phyloP scores from a whole-genome alignment of 2,113 vertebrate genomes.

The Aix galericulata region DNA sequence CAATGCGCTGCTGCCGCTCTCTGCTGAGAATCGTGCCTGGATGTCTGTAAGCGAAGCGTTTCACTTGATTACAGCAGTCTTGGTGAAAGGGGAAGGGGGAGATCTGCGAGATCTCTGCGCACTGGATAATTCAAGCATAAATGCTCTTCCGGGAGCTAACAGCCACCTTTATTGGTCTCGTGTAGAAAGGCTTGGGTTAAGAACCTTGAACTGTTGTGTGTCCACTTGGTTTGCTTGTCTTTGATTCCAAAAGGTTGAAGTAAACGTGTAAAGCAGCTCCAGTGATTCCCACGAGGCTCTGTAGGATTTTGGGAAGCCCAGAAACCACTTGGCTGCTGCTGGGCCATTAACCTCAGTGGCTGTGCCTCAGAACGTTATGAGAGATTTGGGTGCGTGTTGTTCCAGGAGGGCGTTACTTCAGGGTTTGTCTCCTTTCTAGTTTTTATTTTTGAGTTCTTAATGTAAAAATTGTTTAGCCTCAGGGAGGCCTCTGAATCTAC shows the following conservation, averaged over 20 bases:
- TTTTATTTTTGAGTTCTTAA: conserved; percentile 17
- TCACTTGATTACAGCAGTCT: background rate
- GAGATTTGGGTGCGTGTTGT: background rate
- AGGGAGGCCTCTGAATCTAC: conserved; percentile 7
- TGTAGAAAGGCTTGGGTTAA: background rate
- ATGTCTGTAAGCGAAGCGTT: background rate
- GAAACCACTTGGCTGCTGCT: background rate
- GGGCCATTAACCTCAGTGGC: background rate
- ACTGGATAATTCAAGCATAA: background rate
- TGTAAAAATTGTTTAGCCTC: conserved; percentile 16
- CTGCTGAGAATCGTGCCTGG: background rate
- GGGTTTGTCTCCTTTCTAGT: background rate
- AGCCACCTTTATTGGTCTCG: background rate
- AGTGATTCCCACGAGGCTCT: background rate
- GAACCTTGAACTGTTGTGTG: background rate
- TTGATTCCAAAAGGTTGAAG: background rate
- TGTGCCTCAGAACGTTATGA: background rate
- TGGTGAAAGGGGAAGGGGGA: background rate
- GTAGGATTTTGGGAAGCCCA: background rate
- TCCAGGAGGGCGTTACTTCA: background rate
- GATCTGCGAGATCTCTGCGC: background rate
- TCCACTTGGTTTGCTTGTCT: background rate
- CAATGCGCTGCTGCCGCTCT: background rate
- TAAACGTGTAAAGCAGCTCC: background rate
- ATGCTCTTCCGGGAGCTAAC: background rate